Conservation (phyloP, 2,797 vertebrate species). For the Poecilia velifera region DNA sequence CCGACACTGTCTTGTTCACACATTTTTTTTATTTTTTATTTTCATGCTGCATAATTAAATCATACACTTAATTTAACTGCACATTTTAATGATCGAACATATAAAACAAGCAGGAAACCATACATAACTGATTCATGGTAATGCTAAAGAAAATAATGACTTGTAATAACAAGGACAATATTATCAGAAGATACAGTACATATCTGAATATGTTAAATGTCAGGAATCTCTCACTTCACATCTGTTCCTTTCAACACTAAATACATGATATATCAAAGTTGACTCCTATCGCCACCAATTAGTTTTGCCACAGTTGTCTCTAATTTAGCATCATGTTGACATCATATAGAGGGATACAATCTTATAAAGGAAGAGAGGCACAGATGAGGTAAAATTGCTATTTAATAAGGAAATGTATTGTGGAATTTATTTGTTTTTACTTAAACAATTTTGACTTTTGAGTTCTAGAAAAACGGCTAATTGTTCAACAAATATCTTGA, state of each 20-base stretch:
- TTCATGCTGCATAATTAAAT: constrained; percentile 18
- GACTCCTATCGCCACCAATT: not conserved
- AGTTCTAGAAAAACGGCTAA: not conserved
- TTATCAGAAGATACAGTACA: not conserved
- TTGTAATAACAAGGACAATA: not conserved
- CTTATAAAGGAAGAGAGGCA: not conserved
- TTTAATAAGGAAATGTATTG: not conserved
- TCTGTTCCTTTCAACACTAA: not conserved
- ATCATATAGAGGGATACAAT: not conserved
- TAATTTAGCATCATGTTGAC: not conserved
- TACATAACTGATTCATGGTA: not conserved
- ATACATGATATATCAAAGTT: too few relatives aligned
- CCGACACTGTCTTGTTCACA: not conserved
- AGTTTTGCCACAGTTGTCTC: not conserved
- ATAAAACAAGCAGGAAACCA: not conserved
- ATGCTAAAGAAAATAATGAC: not conserved
- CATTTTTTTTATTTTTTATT: not conserved
- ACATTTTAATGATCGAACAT: not conserved
- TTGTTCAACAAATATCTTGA: not conserved
- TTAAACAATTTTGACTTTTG: not conserved
- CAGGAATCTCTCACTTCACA: not conserved
- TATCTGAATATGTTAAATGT: not conserved
- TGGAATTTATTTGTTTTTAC: not conserved
- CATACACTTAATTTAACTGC: not conserved
- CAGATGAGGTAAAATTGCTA: not conserved